These are phyloP conservation scores for Macrotis lagotis DNA, from an alignment of 2,113 vertebrate species.

Conservation along the genomic window DNA sequence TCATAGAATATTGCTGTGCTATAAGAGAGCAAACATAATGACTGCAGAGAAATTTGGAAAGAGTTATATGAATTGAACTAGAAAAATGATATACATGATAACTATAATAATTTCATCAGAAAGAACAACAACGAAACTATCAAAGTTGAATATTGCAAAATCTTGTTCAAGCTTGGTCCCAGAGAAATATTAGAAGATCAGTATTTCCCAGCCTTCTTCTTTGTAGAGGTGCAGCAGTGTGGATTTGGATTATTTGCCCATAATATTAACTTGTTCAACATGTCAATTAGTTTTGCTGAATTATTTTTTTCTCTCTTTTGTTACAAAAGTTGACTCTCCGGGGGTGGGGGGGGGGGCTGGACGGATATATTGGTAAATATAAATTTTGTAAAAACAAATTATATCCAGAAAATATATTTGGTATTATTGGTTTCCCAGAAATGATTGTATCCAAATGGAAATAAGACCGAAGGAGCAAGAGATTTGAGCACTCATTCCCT, in stretches of 20 bases:
- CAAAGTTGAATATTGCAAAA: neutral
- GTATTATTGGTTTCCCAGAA: neutral
- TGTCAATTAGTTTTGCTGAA: neutral
- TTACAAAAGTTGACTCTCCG: neutral
- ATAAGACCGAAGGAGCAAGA: conserved; percentile 4
- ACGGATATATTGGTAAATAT: neutral
- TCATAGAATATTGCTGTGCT: neutral
- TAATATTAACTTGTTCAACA: neutral
- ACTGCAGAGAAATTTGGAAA: neutral
- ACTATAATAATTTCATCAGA: neutral
- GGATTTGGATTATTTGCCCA: neutral
- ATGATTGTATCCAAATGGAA: neutral
- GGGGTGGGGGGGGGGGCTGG: neutral
- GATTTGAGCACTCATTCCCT: conserved; percentile 42
- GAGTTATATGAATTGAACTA: neutral
- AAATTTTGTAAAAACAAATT: neutral
- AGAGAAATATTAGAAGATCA: neutral
- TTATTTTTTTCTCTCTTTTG: neutral
- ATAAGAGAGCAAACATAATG: neutral
- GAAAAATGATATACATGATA: neutral
- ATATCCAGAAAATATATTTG: neutral
- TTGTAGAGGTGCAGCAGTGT: neutral
- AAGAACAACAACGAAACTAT: neutral
- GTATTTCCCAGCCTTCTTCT: neutral
- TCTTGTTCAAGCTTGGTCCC: neutral